Conservation (phyloP, 2,797 vertebrate genomes). For the Acanthopagrus latus region DNA sequence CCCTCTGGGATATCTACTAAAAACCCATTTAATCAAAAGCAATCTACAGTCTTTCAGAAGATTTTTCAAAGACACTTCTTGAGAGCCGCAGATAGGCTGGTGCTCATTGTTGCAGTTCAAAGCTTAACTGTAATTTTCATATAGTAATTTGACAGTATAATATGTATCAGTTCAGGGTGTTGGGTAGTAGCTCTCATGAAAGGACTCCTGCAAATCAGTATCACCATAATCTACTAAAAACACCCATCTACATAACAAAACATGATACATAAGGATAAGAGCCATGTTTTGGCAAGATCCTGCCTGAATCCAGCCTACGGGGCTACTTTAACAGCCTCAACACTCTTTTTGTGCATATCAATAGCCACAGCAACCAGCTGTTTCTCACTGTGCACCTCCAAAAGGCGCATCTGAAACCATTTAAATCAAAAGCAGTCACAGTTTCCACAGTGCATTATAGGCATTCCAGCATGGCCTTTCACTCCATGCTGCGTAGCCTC, state of each 20-base stretch:
- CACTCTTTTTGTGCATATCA: constrained; percentile 75
- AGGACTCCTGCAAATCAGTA: constrained; percentile 26
- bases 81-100: constrained; percentile 50
- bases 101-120: constrained; percentile 65
- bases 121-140: constrained; percentile 63
- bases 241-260: constrained; percentile 62
- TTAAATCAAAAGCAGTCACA: constrained; percentile 87
- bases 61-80: constrained; percentile 66
- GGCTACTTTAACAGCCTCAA: constrained; percentile 69
- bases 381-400: constrained; percentile 79
- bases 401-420: constrained; percentile 86
- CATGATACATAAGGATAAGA: constrained; percentile 44
- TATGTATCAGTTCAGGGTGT: constrained; percentile 31
- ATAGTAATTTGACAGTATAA: constrained; percentile 50
- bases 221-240: constrained; percentile 62
- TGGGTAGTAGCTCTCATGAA: constrained; percentile 38
- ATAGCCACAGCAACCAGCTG: constrained; percentile 82
- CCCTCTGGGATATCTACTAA: constrained; percentile 52
- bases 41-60: constrained; percentile 71
- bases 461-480: constrained; percentile 83
- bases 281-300: constrained; percentile 49
- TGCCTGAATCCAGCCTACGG: constrained; percentile 54
- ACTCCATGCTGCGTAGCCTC: constrained; percentile 74
- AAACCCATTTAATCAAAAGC: constrained; percentile 66
- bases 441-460: constrained; percentile 84